Percentiles rank a stretch among this genome's conserved stretches.
phyloP scores from a whole-genome alignment of 2,888 invertebrate species.

The Lycocerus yunnanus region DNA sequence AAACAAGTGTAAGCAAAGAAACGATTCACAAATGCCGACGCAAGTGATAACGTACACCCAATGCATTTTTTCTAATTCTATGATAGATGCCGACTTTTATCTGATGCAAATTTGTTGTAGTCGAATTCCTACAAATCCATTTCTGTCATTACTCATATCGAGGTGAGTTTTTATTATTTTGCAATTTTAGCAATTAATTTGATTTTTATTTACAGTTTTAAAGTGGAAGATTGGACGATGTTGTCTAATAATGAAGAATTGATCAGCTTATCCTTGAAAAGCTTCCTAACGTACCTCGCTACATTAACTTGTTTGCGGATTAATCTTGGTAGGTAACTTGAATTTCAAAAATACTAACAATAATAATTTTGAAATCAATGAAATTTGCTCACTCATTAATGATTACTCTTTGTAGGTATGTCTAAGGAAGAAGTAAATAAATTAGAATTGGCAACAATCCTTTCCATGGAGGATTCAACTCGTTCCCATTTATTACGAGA shows the following conservation, averaged over 20 bases:
- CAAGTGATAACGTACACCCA: slow-evolving; percentile 99
- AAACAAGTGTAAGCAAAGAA: slow-evolving; percentile 93
- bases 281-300: slow-evolving; percentile 87
- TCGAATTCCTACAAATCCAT: slow-evolving; percentile 83
- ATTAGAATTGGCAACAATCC: slow-evolving; percentile 89
- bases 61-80: slow-evolving; percentile 97
- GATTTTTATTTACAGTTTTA: slow-evolving; percentile 65
- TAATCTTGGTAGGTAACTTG: slow-evolving; percentile 69
- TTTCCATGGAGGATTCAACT: slow-evolving; percentile 93
- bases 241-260: slow-evolving; percentile 73
- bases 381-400: no score
- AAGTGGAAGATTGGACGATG: slow-evolving; percentile 85
- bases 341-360: no score
- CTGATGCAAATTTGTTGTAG: slow-evolving; percentile 92
- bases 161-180: slow-evolving; percentile 62
- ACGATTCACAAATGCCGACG: slow-evolving; percentile 97
- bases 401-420: slow-evolving; percentile 59
- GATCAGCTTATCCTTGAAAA: slow-evolving; percentile 89
- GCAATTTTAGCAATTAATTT: neutral
- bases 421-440: slow-evolving; percentile 67
- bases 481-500: slow-evolving; percentile 93
- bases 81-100: slow-evolving; percentile 97
- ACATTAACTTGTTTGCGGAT: slow-evolving; percentile 87
- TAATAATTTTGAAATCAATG: no score
- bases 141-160: slow-evolving; percentile 84